Base-by-base conservation (phyloP, 2,113 vertebrate species). In the Garra rufa region DNA sequence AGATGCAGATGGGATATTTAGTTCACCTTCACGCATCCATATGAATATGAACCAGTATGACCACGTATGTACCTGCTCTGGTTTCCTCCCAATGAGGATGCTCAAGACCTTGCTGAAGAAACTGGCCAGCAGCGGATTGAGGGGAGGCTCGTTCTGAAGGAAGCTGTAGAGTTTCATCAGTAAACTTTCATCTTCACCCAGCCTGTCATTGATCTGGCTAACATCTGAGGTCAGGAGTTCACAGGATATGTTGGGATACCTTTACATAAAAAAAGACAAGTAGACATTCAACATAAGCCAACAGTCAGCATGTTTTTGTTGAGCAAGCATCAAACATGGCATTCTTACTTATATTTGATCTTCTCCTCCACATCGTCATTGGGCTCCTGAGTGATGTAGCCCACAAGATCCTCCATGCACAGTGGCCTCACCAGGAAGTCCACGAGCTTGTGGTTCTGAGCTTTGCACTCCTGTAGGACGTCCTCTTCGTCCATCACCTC, bases 91-190 rank as follows among this genome's bases (percentile, higher is more conserved):
- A 91, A 99, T 99, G 85, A 99, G 98, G 92, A 99, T 99, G 91
- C 98, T 99, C 88, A 99, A 93, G 90, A 99, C 98, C 93, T 99
- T 99, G 92, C 97, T 99, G 94, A 99, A 99, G 92, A 99, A 99
- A 93, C 98, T 99, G 92, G 98, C 97, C 86, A 99, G 93, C 50
- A 99, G 95, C 4, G 98, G 98, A 91, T 99, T 99, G 85, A 99
- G 92, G 75, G 97, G 98, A 1, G 97, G 93, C 83, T 98, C 97
- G 41, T 96, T 98, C 87, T 98, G 95, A 86, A 99, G 96, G 91
- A 99, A 99, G 87, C 96, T 93, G 71, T 99, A 99, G 30, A 99
- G 94, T 91, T 96, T 97, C 94, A 96, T 92, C 83, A 99, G 95
- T 92, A 99, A 93, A 88, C 95, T 95, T 76, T 99, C 98, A 89